A percentile compares a stretch with the other conserved stretches of the same genome.
phyloP scores from a whole-genome alignment of 2,888 invertebrate genomes.

The Priocnemis perturbator region DNA sequence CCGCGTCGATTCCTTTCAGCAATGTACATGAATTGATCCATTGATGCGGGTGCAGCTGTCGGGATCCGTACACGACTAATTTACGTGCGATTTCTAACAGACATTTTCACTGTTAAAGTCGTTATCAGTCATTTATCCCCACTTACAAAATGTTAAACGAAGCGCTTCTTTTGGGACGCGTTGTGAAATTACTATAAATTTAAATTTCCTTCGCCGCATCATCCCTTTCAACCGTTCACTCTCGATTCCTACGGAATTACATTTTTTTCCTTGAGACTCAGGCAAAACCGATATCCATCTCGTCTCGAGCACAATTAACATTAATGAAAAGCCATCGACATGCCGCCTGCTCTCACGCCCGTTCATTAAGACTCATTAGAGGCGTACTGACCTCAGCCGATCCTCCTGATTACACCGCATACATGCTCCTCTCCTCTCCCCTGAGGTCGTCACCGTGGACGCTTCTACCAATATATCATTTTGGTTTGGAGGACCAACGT shows the following conservation, averaged over 20 bases:
- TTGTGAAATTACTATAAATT: too few relatives aligned
- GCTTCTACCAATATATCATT: conserved; percentile 41
- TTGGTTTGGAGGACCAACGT: conserved; percentile 23
- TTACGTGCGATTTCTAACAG: neutral
- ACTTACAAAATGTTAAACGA: too few relatives aligned
- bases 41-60: neutral
- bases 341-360: conserved; percentile 46
- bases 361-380: conserved; percentile 54
- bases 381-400: conserved; percentile 44
- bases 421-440: conserved; percentile 11
- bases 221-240: too few relatives aligned
- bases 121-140: too few relatives aligned
- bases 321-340: conserved; percentile 27
- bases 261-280: neutral
- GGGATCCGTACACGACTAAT: neutral
- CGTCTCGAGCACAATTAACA: conserved; percentile 41
- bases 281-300: conserved; percentile 5
- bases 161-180: too few relatives aligned
- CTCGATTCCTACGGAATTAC: too few relatives aligned
- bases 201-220: too few relatives aligned
- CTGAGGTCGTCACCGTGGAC: conserved; percentile 22
- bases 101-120: too few relatives aligned
- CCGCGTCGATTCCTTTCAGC: too few relatives aligned
- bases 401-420: conserved; percentile 32
- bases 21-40: neutral